Base-by-base conservation (phyloP, 2,888 invertebrate genomes). In the Drosophila phalerata region DNA sequence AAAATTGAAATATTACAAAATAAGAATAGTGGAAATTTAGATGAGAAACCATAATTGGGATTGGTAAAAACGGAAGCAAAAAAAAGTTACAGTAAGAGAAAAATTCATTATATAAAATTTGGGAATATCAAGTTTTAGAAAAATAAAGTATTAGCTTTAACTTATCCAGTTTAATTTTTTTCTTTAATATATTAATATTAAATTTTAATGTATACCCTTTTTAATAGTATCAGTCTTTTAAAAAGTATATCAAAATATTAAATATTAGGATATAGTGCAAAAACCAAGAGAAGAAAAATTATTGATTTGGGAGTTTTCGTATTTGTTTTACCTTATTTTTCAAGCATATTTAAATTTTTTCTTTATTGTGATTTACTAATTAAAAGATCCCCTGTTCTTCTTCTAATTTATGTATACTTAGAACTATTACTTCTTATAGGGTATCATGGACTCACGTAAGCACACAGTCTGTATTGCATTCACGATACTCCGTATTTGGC, bases 381-480 rank as follows among this genome's bases (percentile, higher is more conserved):
- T 34, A 13, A 2, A 34, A 34, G 13, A 32, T 32, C 5, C 5
- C 13, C 11, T 5, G n/a, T n/a, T n/a, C n/a, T 34, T 34, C 4
- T 13, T 5, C 13, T 1, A 11, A 5, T 34, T 5, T 13, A 11
- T 0, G 28, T 28, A 28, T 34, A 1, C 34, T 13, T 13, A 5
- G 5, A 34, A 34, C 2, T n/a, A n/a, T 13, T 13, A 13, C 5
- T 34, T 34, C 34, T 5, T 13, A 34, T 5, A 5, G 13, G 34
- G 5, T 4, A n/a, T n/a, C 2, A 4, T 34, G 5, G 13, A 69
- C 93, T 91, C 91, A 95, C 95, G 93, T 93, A 28, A 95, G 90
- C n/a, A 92, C 91, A 82, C 96, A 96, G 69, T 95, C 93, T 11
- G 91, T 93, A 87, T 96, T 95, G 89, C 96, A 96, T 34, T 91